These are phyloP conservation scores for Sinocyclocheilus rhinocerous DNA, from an alignment of 2,113 vertebrate species.

Conservation along the genomic window DNA sequence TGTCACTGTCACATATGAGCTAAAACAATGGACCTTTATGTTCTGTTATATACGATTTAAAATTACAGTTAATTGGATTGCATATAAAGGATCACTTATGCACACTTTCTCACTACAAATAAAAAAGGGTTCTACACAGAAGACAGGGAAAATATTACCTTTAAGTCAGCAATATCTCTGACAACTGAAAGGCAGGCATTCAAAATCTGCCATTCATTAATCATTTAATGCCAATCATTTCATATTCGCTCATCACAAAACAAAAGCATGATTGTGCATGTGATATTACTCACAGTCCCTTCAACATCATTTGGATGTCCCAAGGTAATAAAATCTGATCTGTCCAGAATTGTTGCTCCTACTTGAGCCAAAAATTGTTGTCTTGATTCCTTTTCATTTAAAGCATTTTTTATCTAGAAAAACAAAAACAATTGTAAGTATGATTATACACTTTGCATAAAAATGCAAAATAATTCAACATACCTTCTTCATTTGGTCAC, in stretches of 20 bases:
- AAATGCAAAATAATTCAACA: not conserved
- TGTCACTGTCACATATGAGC: not conserved
- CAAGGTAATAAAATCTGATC: slow-evolving; percentile 3
- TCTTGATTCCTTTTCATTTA: slow-evolving; percentile 2
- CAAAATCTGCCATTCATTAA: no score
- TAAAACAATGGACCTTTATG: slow-evolving; percentile 4
- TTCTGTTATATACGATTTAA: not conserved
- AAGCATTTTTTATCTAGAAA: not conserved
- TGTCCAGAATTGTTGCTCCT: not conserved
- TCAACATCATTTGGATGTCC: slow-evolving; percentile 6
- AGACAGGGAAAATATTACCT: not conserved
- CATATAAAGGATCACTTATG: not conserved
- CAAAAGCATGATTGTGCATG: not conserved
- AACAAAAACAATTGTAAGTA: not conserved
- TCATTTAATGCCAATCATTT: no score
- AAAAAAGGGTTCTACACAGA: not conserved
- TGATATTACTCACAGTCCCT: not conserved
- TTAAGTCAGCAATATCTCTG: slow-evolving; percentile 9
- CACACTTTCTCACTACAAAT: not conserved
- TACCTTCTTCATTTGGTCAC: not conserved
- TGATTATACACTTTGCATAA: not conserved
- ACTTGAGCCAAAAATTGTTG: slow-evolving; percentile 18
- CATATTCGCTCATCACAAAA: not conserved
- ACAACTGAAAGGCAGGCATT: not conserved
- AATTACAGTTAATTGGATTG: not conserved